Base-by-base conservation (phyloP, 30 jellyfish, hydroid and myxozoan species). In the Cassiopea xamachana region DNA sequence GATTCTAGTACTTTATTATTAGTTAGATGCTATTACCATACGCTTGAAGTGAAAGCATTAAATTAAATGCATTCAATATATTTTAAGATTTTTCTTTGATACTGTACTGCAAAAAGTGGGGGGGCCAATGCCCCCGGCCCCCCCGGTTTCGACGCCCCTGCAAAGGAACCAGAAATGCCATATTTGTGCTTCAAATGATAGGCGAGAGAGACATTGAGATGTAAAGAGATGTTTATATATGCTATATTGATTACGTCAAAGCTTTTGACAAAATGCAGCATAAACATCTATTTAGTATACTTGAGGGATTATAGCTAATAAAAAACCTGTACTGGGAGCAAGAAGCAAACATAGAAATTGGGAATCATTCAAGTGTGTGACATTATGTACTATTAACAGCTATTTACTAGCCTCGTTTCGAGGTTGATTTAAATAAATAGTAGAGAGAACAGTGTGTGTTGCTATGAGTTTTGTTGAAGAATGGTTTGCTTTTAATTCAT, bases 241-340 rank as follows among this genome's bases (percentile, higher is more conserved):
- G 92, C 69, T 85, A 69, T 73, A 85, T 85, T 18, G 92, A 85
- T 85, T 73, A 85, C 80, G 51, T 81, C 64, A 87, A 87, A 89
- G 39, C 94, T 15, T 76, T 86, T 47, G 93, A 86, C 51, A 75
- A 76, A 47, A 88, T 86, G 61, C 73, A 75, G 51, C 88, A 86
- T 60, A 74, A 86, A 62, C 75, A 86, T 17, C 83, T 86, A 14
- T 49, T 86, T 13, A 48, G 75, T 9, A 43, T 86, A 81, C 69
- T 86, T 67, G 67, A 61, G 75, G 58, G 59, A 19, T 59, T 86
- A 17, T 61, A 81, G 17, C 43, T 86, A 7, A 49, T 86, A 7
- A 19, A 87, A 45, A 86, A 86, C 60, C 55, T 86, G 79, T 86
- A 76, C 79, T 86, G 93, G 88, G 93, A 86, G 71, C 93, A 86